Base-by-base conservation (phyloP, 2,113 vertebrate species). In the Xerus inauris region DNA sequence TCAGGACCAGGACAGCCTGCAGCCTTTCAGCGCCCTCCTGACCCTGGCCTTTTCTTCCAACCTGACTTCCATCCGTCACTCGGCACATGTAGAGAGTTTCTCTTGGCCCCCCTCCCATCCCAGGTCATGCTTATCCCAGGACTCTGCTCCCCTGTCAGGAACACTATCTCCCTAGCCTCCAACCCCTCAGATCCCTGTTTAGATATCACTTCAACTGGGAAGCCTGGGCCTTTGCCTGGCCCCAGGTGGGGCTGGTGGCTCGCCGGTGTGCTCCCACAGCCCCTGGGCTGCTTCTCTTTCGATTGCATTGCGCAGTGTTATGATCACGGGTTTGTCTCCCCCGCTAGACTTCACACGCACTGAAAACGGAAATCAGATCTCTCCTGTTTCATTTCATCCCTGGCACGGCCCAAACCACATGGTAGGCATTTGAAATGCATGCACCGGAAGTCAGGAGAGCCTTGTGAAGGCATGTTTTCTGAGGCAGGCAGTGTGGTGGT, bases 241-340 rank as follows among this genome's bases (percentile, higher is more conserved):
- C 90, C 95, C 67, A 24, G 28, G 28, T 32, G 67, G 87, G 51
- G 2, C 35, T 54, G 45, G 20, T 12, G 22, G 38, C 47, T 91
- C 64, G 28, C 62, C 59, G 17, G 14, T 82, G 24, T 67, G 49
- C 38, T 80, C 26, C 87, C n/a, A 3, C 0, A 11, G 65, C 42
- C 54, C 45, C 17, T 22, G 20, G 69, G 51, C 51, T 40, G 26
- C 47, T 59, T 77, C 87, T 67, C 54, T 69, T 72, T 64, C 57
- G 42, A 40, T 11, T 9, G 65, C 13, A 10, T 40, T 17, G 0
- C 10, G n/a, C 1, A 0, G 32, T 32, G 38, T 47, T 54, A 54
- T 30, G 79, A 51, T 59, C n/a, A 49, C 67, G 38, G 73, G 67
- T 32, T 59, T 65, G 17, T 92, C 49, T 65, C 8, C 20, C 40